phyloP scores from a whole-genome alignment of 2,797 vertebrate genomes.

The Brachyrhaphis roseni region DNA sequence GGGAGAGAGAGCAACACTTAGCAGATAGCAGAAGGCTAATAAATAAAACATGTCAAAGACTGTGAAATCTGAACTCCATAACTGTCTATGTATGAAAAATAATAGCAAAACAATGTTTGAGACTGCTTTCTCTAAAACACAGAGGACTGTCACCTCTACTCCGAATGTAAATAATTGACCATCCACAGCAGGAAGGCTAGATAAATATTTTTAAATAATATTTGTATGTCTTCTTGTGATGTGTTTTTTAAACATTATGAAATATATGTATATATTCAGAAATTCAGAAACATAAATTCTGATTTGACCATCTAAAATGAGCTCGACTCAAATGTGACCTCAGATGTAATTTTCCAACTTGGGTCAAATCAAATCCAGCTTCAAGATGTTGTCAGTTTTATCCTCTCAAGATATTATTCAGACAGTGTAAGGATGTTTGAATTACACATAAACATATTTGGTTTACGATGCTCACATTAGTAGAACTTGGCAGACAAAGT shows the following conservation, averaged over 20 bases:
- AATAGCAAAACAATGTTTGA: not conserved
- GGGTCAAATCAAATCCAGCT: not conserved
- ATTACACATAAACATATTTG: not conserved
- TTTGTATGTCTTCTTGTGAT: not conserved
- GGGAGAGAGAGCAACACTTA: slow-evolving; percentile 1
- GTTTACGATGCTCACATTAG: not conserved
- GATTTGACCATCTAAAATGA: not conserved
- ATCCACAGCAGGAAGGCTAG: not conserved
- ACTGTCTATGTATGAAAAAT: not conserved
- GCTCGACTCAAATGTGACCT: not conserved
- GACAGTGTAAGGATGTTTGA: not conserved
- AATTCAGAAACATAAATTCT: not conserved
- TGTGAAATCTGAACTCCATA: not conserved
- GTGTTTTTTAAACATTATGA: not conserved
- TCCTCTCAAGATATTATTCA: not conserved
- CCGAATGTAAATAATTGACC: not conserved
- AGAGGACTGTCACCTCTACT: not conserved
- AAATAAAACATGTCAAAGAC: not conserved
- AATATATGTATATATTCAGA: not conserved
- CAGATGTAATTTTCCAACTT: not conserved
- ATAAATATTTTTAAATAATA: not conserved
- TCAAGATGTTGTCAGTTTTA: not conserved
- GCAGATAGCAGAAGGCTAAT: not conserved
- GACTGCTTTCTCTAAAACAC: not conserved
- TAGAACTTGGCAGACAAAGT: not conserved